Base-by-base conservation (phyloP, 1,140 invertebrate genomes). In the Magallana gigas region DNA sequence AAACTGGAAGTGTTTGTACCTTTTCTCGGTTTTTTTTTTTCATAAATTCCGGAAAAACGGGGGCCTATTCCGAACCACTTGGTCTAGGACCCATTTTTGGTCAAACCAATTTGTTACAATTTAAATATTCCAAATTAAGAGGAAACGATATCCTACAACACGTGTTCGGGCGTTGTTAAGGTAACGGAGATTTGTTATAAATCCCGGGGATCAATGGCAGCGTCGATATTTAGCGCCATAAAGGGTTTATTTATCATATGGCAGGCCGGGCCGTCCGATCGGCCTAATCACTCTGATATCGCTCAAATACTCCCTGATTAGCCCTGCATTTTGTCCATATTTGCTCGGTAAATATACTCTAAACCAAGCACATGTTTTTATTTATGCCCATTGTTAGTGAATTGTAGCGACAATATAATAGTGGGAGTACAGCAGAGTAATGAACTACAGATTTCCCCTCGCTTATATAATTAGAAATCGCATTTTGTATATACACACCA, bases 191-290 rank as follows among this genome's bases (percentile, higher is more conserved):
- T 76, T 76, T 76, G 68, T 29, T 29, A 76, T 76, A 76, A 76
- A 76, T 76, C 68, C 23, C 62, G 7, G 9, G 68, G 68, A 76
- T 76, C 68, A 76, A 76, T 76, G 68, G 14, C 68, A 76, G 68
- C 68, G 81, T 83, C 81, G 81, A 83, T 83, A 83, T 58, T 57
- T 57, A 83, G 57, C 57, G 48, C 81, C 57, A 83, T 83, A 58
- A 57, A 83, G 81, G 36, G 48, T 83, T 83, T 83, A 83, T 83
- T 83, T 83, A 83, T 83, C 81, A 83, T 83, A 83, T 83, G 81
- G 48, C 81, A 83, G 81, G 57, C n/a, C 57, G 48, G 81, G 9
- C 57, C 48, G 81, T 8, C 48, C 48, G 57, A 83, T 83, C 81
- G 18, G 16, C n/a, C 12, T 58, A 83, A 83, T 83, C 81, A 83